Evolutionary conservation across 2,797 vertebrate genomes (phyloP).

Genomic region (Dallia pectoralis): DNA sequence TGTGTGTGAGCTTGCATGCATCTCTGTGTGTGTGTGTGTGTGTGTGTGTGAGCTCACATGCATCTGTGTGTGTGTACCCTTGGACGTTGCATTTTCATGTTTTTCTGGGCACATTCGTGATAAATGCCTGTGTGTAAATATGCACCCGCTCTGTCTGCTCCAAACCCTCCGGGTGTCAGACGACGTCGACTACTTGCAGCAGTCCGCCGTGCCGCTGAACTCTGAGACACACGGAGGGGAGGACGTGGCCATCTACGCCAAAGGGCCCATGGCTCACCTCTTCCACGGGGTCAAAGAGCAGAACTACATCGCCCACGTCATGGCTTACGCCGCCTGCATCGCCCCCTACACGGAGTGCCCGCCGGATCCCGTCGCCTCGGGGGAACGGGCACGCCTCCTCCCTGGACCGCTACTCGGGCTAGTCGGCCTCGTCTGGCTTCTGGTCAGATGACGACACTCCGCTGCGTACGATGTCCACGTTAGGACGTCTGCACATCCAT

Average conservation of each 20-base stretch:
- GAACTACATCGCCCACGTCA: slow-evolving; percentile 81
- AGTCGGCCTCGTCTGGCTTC: slow-evolving; percentile 51
- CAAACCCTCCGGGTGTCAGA: slow-evolving; percentile 50
- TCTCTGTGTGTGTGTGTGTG: background rate
- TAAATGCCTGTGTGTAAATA: no score
- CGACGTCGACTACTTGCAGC: slow-evolving; percentile 82
- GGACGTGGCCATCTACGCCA: slow-evolving; percentile 83
- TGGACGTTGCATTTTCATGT: background rate
- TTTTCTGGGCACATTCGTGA: background rate
- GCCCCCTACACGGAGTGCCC: slow-evolving; percentile 78
- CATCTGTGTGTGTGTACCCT: background rate
- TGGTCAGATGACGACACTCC: slow-evolving; percentile 67
- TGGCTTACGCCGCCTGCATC: slow-evolving; percentile 81
- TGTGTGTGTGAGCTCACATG: slow-evolving; percentile 26
- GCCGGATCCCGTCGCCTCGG: slow-evolving; percentile 42
- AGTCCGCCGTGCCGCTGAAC: slow-evolving; percentile 78
- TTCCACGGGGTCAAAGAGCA: slow-evolving; percentile 84
- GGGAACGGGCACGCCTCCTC: slow-evolving; percentile 17
- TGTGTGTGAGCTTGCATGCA: no score
- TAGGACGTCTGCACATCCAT: no score
- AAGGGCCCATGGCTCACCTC: slow-evolving; percentile 83
- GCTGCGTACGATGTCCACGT: no score
- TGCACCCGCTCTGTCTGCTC: no score
- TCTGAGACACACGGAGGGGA: slow-evolving; percentile 82
- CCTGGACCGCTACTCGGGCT: slow-evolving; percentile 46